These are phyloP conservation scores for Meloidogyne exigua DNA, from an alignment of 1,140 invertebrate species.

Conservation along the genomic window DNA sequence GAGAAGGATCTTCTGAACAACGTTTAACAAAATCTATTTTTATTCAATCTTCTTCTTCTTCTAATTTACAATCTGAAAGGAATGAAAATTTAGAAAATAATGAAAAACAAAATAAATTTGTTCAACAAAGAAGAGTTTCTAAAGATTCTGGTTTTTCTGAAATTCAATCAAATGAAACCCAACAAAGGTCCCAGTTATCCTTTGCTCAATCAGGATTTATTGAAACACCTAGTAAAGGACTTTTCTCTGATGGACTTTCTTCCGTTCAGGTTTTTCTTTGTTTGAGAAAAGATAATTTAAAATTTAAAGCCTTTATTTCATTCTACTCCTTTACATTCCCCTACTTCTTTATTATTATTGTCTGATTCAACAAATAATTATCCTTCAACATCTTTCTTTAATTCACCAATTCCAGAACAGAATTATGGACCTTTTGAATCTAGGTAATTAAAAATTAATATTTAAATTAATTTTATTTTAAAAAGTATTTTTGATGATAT, in stretches of 20 bases:
- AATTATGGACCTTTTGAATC: conserved; percentile 20
- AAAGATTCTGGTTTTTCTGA: conserved; percentile 1
- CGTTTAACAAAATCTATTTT: not conserved
- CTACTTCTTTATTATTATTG: not conserved
- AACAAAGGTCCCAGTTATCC: not conserved
- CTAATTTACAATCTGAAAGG: not conserved
- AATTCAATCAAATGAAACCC: not conserved
- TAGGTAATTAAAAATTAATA: conserved; percentile 4
- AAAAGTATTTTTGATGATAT: conserved; percentile 22
- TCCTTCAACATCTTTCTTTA: conserved; percentile 1
- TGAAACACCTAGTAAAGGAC: conserved; percentile 34
- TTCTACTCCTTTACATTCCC: not conserved
- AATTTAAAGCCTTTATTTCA: not conserved
- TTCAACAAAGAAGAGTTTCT: not conserved
- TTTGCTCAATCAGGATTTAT: not conserved
- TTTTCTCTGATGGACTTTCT: not conserved
- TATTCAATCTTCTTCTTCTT: not conserved
- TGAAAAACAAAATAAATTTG: not conserved
- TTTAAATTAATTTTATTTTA: not conserved
- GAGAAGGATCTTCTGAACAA: not conserved
- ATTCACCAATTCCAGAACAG: conserved; percentile 10
- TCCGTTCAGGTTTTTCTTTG: not conserved
- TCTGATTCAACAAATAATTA: not conserved
- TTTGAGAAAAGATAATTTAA: not conserved
- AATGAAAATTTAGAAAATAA: not conserved